These are phyloP conservation scores for Microctonus brassicae DNA, from an alignment of 2,888 invertebrate genomes.

Conservation along the genomic window DNA sequence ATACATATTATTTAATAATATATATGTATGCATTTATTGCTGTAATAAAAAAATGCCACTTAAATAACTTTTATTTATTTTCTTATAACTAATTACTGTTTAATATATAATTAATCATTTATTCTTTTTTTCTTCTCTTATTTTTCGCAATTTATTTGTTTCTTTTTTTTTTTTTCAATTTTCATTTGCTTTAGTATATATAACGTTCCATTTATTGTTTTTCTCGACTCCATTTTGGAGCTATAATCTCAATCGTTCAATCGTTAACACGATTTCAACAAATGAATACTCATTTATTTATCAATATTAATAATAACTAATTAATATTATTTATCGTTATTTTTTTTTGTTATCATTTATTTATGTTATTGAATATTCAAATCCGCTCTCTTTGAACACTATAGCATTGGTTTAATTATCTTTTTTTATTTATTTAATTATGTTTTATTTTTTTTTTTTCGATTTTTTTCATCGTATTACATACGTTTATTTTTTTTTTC, in stretches of 20 bases:
- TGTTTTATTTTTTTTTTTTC: background rate
- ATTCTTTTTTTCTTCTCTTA: too few species aligned
- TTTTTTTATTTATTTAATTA: too few species aligned
- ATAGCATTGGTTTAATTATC: background rate
- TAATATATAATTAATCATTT: too few species aligned
- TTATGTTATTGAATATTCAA: background rate
- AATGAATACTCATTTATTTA: background rate
- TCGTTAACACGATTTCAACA: background rate
- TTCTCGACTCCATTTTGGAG: background rate
- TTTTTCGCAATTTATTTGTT: background rate
- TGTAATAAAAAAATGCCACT: background rate
- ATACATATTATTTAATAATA: too few species aligned
- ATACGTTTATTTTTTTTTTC: background rate
- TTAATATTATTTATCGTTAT: too few species aligned
- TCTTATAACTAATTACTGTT: too few species aligned
- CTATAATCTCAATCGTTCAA: background rate
- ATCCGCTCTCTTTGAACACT: background rate
- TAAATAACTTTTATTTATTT: background rate
- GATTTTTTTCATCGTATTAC: background rate
- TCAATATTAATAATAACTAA: background rate
- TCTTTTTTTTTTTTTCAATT: background rate
- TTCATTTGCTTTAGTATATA: too few species aligned
- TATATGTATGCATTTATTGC: background rate
- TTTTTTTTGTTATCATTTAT: too few species aligned
- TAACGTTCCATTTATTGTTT: background rate